Percentiles rank a stretch among this genome's conserved stretches.
Evolutionary conservation across 2,888 invertebrate species (phyloP).

Genomic region (Ctena decussata): DNA sequence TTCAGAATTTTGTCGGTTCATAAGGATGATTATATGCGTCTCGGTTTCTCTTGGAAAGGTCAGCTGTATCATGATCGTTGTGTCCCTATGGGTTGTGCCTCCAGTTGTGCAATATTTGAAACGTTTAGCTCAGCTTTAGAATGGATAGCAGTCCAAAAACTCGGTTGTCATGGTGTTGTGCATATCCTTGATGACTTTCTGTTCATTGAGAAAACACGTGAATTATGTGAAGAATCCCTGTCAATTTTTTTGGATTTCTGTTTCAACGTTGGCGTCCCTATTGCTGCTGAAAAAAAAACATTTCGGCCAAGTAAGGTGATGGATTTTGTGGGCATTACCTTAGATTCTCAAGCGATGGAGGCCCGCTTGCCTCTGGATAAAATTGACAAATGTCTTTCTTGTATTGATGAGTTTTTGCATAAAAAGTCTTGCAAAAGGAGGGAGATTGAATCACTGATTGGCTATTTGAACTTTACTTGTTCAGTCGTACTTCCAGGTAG

Average conservation of each 20-base stretch:
- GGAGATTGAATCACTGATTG: constrained; percentile 27
- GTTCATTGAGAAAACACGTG: constrained; percentile 13
- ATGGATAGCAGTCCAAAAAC: constrained; percentile 33
- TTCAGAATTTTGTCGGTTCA: constrained; percentile 39
- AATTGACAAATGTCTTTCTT: neutral
- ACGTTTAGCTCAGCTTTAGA: constrained; percentile 34
- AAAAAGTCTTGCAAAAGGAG: neutral
- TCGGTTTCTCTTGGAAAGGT: constrained; percentile 40
- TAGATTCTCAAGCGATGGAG: constrained; percentile 14
- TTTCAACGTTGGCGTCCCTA: constrained; percentile 9
- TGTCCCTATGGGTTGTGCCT: constrained; percentile 33
- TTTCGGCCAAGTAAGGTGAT: constrained; percentile 8
- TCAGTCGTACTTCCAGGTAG: constrained; percentile 30
- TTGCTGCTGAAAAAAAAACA: constrained; percentile 34
- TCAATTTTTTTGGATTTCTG: constrained; percentile 12
- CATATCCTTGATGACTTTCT: constrained; percentile 50
- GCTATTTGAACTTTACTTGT: constrained; percentile 29
- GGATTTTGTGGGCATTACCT: constrained; percentile 24
- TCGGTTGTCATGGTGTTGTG: neutral
- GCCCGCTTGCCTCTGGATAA: constrained; percentile 28
- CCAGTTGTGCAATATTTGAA: constrained; percentile 35
- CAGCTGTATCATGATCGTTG: constrained; percentile 35
- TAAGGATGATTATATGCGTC: constrained; percentile 13
- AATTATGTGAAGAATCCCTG: neutral
- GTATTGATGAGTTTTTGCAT: neutral